Evolutionary conservation across 2,113 vertebrate genomes (phyloP).

Genomic region (Gorsachius goisagi): DNA sequence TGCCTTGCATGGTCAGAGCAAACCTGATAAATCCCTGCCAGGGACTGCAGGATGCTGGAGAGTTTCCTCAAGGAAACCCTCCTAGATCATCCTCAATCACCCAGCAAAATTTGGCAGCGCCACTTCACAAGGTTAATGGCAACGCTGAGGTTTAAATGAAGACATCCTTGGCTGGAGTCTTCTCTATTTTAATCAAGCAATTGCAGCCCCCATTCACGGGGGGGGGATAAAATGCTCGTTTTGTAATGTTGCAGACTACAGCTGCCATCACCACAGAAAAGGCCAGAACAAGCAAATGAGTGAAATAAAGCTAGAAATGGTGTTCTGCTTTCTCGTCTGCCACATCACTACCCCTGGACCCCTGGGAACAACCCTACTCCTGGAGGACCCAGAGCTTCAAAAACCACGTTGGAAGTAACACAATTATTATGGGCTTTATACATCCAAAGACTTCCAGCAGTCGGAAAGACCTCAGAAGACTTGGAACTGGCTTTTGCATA

Average conservation of each 20-base stretch:
- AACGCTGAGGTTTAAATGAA: not conserved
- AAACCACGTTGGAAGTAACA: not conserved
- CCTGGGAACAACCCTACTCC: not conserved
- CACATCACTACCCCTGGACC: not conserved
- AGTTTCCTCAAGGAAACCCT: not conserved
- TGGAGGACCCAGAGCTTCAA: not conserved
- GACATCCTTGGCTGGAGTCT: not conserved
- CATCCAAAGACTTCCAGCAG: not conserved
- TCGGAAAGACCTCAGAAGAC: not conserved
- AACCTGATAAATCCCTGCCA: not conserved
- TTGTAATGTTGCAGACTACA: not conserved
- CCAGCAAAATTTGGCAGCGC: not conserved
- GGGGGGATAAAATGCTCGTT: not conserved
- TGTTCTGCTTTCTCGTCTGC: not conserved
- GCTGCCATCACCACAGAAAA: not conserved
- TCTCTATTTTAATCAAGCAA: not conserved
- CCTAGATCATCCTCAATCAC: not conserved
- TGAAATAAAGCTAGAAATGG: not conserved
- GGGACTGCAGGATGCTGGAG: not conserved
- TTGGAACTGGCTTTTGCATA: slow-evolving; percentile 37
- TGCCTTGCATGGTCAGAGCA: not conserved
- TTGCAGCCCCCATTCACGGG: not conserved
- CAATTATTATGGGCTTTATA: not conserved
- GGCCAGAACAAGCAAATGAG: not conserved
- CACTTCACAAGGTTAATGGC: not conserved